Conservation (phyloP, 2,797 vertebrate genomes). For the Menidia menidia region DNA sequence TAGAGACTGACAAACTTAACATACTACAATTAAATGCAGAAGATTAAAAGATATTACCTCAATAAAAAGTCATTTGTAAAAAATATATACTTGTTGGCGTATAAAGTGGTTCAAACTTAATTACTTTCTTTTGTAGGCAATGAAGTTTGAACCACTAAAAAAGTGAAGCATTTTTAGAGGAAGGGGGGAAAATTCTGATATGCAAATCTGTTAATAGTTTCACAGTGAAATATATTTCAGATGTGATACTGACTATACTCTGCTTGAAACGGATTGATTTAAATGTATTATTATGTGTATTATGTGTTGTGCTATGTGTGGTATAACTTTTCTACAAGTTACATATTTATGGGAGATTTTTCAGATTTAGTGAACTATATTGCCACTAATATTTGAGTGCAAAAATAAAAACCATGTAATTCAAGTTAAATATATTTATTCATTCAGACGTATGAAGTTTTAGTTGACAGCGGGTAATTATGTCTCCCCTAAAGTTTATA, state of each 20-base stretch:
- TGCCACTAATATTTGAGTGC: too few relatives aligned
- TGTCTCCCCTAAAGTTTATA: constrained; percentile 20
- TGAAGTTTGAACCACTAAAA: neutral
- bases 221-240: too few relatives aligned
- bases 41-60: neutral
- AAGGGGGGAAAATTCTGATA: neutral
- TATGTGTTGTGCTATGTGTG: too few relatives aligned
- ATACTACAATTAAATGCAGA: neutral
- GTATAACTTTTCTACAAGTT: too few relatives aligned
- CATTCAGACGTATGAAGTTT: constrained; percentile 41
- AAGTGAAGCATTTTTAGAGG: too few relatives aligned
- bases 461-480: constrained; percentile 38
- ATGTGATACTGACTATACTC: too few relatives aligned
- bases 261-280: too few relatives aligned
- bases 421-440: constrained; percentile 24
- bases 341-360: too few relatives aligned
- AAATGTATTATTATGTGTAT: too few relatives aligned
- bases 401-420: too few relatives aligned
- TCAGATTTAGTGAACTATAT: too few relatives aligned
- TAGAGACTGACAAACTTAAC: neutral
- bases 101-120: neutral
- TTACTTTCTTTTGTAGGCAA: neutral
- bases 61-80: neutral
- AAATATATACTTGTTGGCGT: neutral
- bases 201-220: neutral